Conservation (phyloP, 2,797 vertebrate species). For the Sebastes wilsoni region DNA sequence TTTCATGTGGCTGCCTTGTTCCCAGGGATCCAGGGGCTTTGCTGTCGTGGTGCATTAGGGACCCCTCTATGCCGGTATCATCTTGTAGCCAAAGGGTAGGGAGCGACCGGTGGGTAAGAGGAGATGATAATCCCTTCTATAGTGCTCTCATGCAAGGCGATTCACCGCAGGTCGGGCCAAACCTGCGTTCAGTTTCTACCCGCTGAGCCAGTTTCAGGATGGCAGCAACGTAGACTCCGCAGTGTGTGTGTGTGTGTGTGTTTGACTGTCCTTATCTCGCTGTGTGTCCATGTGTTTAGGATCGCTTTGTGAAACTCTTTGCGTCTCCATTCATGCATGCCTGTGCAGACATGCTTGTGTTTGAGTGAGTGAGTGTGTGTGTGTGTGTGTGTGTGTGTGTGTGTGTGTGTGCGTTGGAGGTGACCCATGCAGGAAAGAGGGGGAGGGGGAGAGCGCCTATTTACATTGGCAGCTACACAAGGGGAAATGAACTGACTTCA, state of each 20-base stretch:
- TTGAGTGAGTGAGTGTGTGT: slow-evolving; percentile 7
- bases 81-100: slow-evolving; percentile 83
- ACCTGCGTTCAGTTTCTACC: slow-evolving; percentile 34
- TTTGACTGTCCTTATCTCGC: neutral
- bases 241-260: neutral
- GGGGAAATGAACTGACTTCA: slow-evolving; percentile 88
- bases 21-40: slow-evolving; percentile 21
- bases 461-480: slow-evolving; percentile 87
- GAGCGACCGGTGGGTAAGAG: slow-evolving; percentile 79
- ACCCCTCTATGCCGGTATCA: slow-evolving; percentile 55
- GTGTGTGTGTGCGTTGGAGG: slow-evolving; percentile 63
- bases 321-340: slow-evolving; percentile 49
- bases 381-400: slow-evolving; percentile 42
- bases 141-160: slow-evolving; percentile 37
- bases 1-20: slow-evolving; percentile 62
- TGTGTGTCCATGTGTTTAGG: slow-evolving; percentile 14
- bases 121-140: slow-evolving; percentile 61
- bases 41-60: slow-evolving; percentile 29
- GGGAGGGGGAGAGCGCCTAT: slow-evolving; percentile 74
- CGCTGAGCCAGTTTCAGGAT: slow-evolving; percentile 73
- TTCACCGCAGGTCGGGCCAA: slow-evolving; percentile 20
- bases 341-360: slow-evolving; percentile 41
- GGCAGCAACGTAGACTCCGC: neutral
- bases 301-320: slow-evolving; percentile 46
- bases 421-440: slow-evolving; percentile 74